Percentiles rank a stretch among this genome's conserved stretches.
Evolutionary conservation across 2,797 vertebrate genomes (phyloP).

Genomic region (Sciurus carolinensis): DNA sequence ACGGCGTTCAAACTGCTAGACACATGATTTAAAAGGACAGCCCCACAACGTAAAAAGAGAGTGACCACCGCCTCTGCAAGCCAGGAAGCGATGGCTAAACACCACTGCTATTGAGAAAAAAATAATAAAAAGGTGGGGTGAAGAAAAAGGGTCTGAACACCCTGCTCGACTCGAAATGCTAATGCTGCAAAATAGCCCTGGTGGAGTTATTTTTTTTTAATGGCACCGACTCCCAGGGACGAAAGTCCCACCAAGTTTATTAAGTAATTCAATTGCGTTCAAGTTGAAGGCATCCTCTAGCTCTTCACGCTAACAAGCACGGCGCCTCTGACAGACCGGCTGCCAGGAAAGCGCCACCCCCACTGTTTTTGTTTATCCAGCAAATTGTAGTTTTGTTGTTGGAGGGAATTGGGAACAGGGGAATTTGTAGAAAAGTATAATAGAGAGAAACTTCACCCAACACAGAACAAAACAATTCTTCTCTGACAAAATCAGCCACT

Average conservation of each 20-base stretch:
- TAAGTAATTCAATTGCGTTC: conserved; percentile 80
- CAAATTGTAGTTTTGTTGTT: conserved; percentile 87
- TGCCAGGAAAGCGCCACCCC: conserved; percentile 85
- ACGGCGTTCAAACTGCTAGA: not conserved
- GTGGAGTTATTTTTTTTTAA: conserved; percentile 35
- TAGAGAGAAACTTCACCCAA: conserved; percentile 78
- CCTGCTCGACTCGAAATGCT: conserved; percentile 19
- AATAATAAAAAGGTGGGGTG: not conserved
- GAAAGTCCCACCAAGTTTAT: conserved; percentile 80
- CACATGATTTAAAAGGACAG: conserved; percentile 1
- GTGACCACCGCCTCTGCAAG: not conserved
- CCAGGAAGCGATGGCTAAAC: not conserved
- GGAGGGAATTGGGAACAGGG: conserved; percentile 83
- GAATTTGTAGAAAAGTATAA: conserved; percentile 85
- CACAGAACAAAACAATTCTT: conserved; percentile 56
- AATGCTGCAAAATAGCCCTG: conserved; percentile 53
- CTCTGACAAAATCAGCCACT: conserved; percentile 82
- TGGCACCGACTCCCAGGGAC: conserved; percentile 48
- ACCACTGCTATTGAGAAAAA: not conserved
- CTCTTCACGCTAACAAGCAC: conserved; percentile 86
- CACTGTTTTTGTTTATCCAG: conserved; percentile 87
- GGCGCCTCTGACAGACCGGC: conserved; percentile 85
- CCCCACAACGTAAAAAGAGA: not conserved
- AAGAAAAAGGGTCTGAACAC: not conserved
- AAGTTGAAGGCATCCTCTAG: conserved; percentile 74